Evolutionary conservation across 2,113 vertebrate genomes (phyloP).

Genomic region (Terrapene triunguis): DNA sequence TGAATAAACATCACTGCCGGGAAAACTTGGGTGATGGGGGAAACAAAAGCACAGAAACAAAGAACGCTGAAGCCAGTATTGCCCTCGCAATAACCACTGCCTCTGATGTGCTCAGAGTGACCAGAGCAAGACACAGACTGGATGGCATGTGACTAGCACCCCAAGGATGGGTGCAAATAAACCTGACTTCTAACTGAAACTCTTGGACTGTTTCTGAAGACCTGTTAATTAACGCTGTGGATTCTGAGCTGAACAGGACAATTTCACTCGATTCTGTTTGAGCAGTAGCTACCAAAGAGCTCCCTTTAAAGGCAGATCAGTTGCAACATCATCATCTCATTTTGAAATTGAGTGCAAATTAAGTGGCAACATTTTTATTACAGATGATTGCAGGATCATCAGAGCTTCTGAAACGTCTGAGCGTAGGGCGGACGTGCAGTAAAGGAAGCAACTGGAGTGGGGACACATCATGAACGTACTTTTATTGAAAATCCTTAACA

Average conservation of each 20-base stretch:
- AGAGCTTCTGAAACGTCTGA: not conserved
- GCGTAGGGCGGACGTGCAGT: not conserved
- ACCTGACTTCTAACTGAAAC: conserved; percentile 6
- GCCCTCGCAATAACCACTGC: not conserved
- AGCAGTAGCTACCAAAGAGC: conserved; percentile 27
- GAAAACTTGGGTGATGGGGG: not conserved
- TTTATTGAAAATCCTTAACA: not conserved
- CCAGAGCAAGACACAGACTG: not conserved
- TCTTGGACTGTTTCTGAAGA: conserved; percentile 28
- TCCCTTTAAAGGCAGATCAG: conserved; percentile 34
- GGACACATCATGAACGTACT: accelerated
- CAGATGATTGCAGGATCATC: not conserved
- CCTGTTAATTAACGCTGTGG: conserved; percentile 27
- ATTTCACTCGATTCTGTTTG: not conserved
- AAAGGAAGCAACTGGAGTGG: not conserved
- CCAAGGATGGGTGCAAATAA: not conserved
- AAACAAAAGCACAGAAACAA: not conserved
- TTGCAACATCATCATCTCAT: accelerated
- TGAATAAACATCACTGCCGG: not conserved
- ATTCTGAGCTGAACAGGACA: conserved; percentile 10
- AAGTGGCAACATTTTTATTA: conserved; percentile 47
- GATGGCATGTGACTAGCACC: not conserved
- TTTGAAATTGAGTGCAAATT: conserved; percentile 39
- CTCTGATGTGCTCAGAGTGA: not conserved
- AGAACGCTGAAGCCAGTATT: not conserved